A percentile compares a stretch with the other conserved stretches of the same genome.
Conservation (phyloP, 2,888 invertebrate species). For the Ernsta delagoae region DNA sequence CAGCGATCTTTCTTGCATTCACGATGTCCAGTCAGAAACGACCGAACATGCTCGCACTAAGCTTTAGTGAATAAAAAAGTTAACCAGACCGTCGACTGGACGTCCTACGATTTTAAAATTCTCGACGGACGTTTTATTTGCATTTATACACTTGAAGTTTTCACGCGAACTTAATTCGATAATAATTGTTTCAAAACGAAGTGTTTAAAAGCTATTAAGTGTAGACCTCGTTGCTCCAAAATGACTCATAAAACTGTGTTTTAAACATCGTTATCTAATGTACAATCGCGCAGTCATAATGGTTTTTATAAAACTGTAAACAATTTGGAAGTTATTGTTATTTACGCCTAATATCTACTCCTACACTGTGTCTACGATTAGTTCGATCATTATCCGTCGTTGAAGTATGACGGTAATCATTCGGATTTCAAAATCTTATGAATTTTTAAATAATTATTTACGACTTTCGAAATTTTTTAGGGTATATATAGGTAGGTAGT, state of each 20-base stretch:
- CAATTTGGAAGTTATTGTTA: too few relatives aligned
- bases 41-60: constrained; percentile 10
- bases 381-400: too few relatives aligned
- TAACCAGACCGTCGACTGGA: constrained; percentile 19
- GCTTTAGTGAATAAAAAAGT: constrained; percentile 25
- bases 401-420: too few relatives aligned
- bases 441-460: too few relatives aligned
- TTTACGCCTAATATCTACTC: too few relatives aligned
- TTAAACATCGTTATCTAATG: constrained; percentile 8
- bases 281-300: constrained; percentile 8
- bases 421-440: too few relatives aligned
- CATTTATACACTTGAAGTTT: constrained; percentile 34
- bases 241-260: constrained; percentile 4
- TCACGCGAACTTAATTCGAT: constrained; percentile 36
- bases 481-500: too few relatives aligned
- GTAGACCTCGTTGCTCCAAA: constrained; percentile 19
- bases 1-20: too few relatives aligned
- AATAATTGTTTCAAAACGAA: constrained; percentile 36
- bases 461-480: too few relatives aligned
- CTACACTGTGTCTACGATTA: too few relatives aligned
- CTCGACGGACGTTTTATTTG: constrained; percentile 30
- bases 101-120: constrained; percentile 33
- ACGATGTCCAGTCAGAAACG: constrained; percentile 8
- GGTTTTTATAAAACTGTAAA: not conserved
- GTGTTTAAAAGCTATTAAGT: constrained; percentile 35